Conservation (phyloP, 1,140 invertebrate species). For the Globodera rostochiensis region DNA sequence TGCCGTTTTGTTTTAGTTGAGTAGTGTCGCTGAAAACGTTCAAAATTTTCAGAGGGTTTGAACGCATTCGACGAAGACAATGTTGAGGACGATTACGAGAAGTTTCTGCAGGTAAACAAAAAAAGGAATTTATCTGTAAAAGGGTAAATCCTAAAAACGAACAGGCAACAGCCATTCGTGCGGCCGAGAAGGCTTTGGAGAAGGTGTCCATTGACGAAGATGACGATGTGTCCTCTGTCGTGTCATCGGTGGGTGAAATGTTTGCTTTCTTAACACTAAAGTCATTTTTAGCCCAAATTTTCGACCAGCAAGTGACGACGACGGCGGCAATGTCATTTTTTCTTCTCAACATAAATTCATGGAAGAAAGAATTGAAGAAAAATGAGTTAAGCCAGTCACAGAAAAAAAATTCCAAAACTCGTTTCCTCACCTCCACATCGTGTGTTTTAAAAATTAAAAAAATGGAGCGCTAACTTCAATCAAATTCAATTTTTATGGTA, state of each 20-base stretch:
- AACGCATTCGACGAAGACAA: conserved; percentile 32
- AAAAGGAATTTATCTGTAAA: too few relatives aligned
- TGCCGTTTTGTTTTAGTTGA: not conserved
- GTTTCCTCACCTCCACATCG: not conserved
- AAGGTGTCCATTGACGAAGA: conserved; percentile 50
- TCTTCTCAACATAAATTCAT: not conserved
- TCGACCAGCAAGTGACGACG: not conserved
- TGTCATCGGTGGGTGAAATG: not conserved
- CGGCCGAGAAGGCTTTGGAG: conserved; percentile 51
- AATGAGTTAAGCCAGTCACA: not conserved
- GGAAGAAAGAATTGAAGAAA: not conserved
- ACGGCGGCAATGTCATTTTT: not conserved
- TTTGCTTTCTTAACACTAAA: not conserved
- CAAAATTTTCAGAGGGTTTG: conserved; percentile 12
- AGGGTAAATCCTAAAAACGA: too few relatives aligned
- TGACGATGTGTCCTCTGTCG: conserved; percentile 8
- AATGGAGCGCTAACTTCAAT: not conserved
- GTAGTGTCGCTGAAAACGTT: not conserved
- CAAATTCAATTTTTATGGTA: not conserved
- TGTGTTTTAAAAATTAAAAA: not conserved
- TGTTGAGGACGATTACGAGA: conserved; percentile 47
- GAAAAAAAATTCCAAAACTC: not conserved
- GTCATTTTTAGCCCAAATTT: not conserved
- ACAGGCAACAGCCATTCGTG: conserved; percentile 44
- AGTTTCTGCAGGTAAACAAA: conserved; percentile 40